phyloP scores from a whole-genome alignment of 2,888 invertebrate species.

The Dioctria linearis region DNA sequence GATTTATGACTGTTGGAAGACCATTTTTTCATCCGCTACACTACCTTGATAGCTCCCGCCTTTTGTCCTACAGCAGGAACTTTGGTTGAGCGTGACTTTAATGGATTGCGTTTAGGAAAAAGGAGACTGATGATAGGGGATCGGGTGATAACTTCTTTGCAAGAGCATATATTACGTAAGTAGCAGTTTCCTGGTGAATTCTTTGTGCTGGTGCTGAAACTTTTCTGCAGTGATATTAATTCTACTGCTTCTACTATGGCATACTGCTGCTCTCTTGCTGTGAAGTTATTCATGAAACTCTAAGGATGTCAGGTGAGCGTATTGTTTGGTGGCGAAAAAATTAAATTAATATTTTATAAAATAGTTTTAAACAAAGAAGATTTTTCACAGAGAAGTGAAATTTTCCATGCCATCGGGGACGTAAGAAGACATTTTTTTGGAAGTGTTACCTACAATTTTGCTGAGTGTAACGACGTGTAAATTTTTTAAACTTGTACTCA shows the following conservation, averaged over 20 bases:
- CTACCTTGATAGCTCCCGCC: slow-evolving; percentile 23
- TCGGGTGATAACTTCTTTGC: slow-evolving; percentile 43
- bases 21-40: slow-evolving; percentile 44
- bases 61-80: slow-evolving; percentile 49
- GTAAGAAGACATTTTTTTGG: too few species aligned
- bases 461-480: too few species aligned
- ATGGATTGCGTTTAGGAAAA: slow-evolving; percentile 50
- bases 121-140: slow-evolving; percentile 37
- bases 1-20: slow-evolving; percentile 57
- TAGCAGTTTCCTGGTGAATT: neutral
- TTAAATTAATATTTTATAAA: slow-evolving; percentile 1
- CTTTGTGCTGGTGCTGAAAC: neutral
- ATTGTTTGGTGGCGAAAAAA: neutral
- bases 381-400: neutral
- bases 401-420: too few species aligned
- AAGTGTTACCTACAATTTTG: too few species aligned
- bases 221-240: slow-evolving; percentile 7
- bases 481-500: too few species aligned
- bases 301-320: neutral
- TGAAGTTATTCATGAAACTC: neutral
- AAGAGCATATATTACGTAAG: neutral
- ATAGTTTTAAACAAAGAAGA: neutral
- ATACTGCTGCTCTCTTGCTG: neutral
- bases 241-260: too few species aligned
- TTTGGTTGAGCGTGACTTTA: slow-evolving; percentile 47